A percentile compares a stretch with the other conserved stretches of the same genome.
phyloP scores from a whole-genome alignment of 92 coral and sea anemone species.

The Meandrina meandrites region DNA sequence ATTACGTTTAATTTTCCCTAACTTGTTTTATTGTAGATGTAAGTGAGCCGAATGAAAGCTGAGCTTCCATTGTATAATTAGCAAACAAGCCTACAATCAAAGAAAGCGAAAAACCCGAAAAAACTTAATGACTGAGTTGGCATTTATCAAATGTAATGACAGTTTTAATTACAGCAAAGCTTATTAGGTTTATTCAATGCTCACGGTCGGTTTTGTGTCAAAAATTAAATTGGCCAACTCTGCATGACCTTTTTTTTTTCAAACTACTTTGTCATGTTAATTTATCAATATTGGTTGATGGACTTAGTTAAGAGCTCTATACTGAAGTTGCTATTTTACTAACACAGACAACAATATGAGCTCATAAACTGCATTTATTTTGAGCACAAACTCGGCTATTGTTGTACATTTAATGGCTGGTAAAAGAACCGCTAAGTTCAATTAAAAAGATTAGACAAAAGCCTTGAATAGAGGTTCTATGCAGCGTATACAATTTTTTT shows the following conservation, averaged over 20 bases:
- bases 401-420: neutral
- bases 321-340: neutral
- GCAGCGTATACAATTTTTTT: neutral
- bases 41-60: neutral
- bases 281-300: neutral
- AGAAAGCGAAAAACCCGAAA: neutral
- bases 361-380: constrained; percentile 3
- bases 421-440: neutral
- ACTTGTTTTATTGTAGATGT: neutral
- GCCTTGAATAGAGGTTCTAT: neutral
- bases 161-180: neutral
- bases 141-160: neutral
- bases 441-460: neutral
- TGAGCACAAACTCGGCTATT: neutral
- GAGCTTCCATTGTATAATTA: neutral
- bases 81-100: neutral
- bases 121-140: neutral
- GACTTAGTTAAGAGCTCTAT: neutral
- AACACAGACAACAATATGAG: neutral
- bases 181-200: neutral
- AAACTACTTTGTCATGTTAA: constrained; percentile 3
- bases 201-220: neutral
- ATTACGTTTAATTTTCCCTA: neutral
- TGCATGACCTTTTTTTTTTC: neutral
- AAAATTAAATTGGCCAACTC: neutral